These are phyloP conservation scores for Trichonephila clavipes DNA, from an alignment of 1,140 invertebrate genomes.

Conservation along the genomic window DNA sequence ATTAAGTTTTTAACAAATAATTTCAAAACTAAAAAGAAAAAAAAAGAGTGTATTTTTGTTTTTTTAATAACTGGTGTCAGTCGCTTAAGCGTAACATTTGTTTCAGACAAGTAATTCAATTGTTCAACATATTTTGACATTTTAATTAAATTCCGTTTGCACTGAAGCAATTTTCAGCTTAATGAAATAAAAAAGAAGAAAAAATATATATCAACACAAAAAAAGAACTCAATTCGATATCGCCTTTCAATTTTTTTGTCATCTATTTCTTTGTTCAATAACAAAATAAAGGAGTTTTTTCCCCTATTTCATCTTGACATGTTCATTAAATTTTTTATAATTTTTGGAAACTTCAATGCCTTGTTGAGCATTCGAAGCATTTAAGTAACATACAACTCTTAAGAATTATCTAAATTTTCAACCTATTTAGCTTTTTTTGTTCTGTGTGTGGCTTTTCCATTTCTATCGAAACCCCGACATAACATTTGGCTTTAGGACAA, in stretches of 20 bases:
- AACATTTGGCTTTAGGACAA: too few relatives aligned
- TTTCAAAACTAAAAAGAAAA: not conserved
- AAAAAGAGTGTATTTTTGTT: not conserved
- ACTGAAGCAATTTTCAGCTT: not conserved
- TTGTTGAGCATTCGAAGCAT: not conserved
- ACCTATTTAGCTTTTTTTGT: too few relatives aligned
- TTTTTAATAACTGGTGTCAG: not conserved
- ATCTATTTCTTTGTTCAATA: not conserved
- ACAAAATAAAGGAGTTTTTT: not conserved
- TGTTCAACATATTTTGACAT: slow-evolving; percentile 11
- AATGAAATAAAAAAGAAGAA: not conserved
- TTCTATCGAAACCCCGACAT: too few relatives aligned
- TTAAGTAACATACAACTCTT: not conserved
- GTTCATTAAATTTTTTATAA: not conserved
- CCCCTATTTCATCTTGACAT: not conserved
- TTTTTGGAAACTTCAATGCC: not conserved
- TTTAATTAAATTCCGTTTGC: not conserved
- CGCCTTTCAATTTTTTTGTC: not conserved
- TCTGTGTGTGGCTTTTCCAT: too few relatives aligned
- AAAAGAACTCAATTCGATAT: not conserved
- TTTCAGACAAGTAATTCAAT: not conserved
- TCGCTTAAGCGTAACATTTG: not conserved
- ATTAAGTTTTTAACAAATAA: not conserved
- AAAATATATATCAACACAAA: too few relatives aligned
- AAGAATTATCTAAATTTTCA: too few relatives aligned